phyloP scores from a whole-genome alignment of 2,797 vertebrate species.

The Sphenodon punctatus region DNA sequence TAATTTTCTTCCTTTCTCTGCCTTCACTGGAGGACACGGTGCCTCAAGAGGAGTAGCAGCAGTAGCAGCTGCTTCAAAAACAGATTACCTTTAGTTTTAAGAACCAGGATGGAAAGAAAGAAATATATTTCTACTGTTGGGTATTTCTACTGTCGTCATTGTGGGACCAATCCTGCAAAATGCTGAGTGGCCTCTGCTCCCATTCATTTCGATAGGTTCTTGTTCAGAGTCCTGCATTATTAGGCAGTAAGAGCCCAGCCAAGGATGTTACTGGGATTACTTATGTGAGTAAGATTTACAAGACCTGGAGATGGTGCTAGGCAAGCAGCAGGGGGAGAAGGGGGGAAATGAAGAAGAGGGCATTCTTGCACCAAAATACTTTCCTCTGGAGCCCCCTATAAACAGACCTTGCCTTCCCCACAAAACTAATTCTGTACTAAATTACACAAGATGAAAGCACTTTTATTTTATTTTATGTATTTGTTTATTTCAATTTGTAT shows the following conservation, averaged over 20 bases:
- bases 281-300: background rate
- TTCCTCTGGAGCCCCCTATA: background rate
- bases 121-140: background rate
- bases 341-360: background rate
- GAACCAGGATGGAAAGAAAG: background rate
- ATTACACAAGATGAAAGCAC: background rate
- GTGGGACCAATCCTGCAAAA: background rate
- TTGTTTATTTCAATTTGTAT: too few relatives aligned
- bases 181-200: background rate
- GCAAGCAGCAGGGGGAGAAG: too few relatives aligned
- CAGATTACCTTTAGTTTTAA: background rate
- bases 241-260: background rate
- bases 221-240: background rate
- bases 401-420: background rate
- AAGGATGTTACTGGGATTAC: background rate
- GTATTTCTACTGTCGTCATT: background rate
- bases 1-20: background rate
- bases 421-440: background rate
- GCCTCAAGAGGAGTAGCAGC: background rate
- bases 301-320: background rate
- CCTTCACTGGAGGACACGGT: accelerated
- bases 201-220: accelerated
- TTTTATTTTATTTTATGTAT: too few relatives aligned
- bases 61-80: background rate
- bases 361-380: background rate